Percentiles rank a stretch among this genome's conserved stretches.
These are phyloP conservation scores for Myanophis thanlyinensis DNA, from an alignment of 2,113 vertebrate species.

Conservation along the genomic window DNA sequence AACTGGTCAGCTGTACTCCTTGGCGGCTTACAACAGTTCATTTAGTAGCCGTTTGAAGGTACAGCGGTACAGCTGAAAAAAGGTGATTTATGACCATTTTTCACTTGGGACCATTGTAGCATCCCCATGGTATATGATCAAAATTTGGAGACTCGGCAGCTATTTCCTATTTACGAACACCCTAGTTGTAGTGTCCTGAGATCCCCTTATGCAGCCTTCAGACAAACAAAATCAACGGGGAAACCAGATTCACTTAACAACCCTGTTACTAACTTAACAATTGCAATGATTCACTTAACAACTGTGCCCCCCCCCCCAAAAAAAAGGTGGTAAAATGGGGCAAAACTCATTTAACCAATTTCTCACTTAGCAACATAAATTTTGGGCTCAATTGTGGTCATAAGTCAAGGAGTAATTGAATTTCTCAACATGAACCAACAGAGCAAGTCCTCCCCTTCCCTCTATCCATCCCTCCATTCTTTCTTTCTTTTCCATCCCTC, in stretches of 20 bases:
- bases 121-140: not conserved
- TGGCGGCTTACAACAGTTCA: not conserved
- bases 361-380: not conserved
- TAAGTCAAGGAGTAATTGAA: not conserved
- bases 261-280: not conserved
- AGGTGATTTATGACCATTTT: not conserved
- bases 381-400: not conserved
- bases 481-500: not conserved
- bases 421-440: not conserved
- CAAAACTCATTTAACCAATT: not conserved
- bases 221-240: not conserved
- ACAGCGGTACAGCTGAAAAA: not conserved
- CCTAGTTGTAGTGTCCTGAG: rapidly evolving
- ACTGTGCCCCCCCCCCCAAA: no score
- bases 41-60: not conserved
- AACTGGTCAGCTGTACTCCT: not conserved
- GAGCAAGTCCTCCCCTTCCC: not conserved
- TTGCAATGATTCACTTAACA: not conserved
- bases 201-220: not conserved
- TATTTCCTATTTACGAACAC: not conserved
- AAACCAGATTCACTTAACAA: not conserved
- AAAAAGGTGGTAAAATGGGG: not conserved
- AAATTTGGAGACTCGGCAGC: not conserved
- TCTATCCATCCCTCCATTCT: not conserved
- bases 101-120: not conserved